Evolutionary conservation across 2,888 invertebrate species (phyloP).

Genomic region (Meliscaeva auricollis): DNA sequence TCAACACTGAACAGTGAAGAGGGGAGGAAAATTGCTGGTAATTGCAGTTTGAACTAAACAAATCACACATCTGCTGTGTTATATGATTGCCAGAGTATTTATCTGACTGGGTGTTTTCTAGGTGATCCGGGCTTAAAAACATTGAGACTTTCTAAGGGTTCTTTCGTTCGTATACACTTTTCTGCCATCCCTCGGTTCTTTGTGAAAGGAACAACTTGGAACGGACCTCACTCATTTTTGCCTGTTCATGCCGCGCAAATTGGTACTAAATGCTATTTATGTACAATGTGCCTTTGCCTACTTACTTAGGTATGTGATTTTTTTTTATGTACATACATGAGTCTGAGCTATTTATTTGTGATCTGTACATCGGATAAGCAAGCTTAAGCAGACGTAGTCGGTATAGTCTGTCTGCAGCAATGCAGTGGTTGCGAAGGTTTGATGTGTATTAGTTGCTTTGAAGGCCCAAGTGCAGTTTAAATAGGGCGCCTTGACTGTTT

Average conservation of each 20-base stretch:
- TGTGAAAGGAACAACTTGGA: conserved; percentile 5
- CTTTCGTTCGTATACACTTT: background rate
- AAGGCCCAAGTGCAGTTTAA: background rate
- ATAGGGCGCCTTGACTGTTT: background rate
- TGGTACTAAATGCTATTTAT: conserved; percentile 51
- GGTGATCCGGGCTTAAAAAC: conserved; percentile 58
- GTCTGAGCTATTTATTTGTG: conserved; percentile 47
- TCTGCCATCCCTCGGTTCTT: background rate
- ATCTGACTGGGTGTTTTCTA: conserved; percentile 56
- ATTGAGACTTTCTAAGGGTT: conserved; percentile 59
- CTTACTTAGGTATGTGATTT: conserved; percentile 28
- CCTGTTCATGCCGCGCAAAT: conserved; percentile 68
- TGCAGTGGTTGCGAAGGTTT: conserved; percentile 44
- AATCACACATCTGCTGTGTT: conserved; percentile 71
- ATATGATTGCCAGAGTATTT: conserved; percentile 44
- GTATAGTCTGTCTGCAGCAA: conserved; percentile 16
- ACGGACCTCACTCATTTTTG: conserved; percentile 50
- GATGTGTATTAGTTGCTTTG: background rate
- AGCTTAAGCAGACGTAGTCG: conserved; percentile 25
- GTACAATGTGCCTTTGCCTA: background rate
- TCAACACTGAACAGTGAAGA: conserved; percentile 17
- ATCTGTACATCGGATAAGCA: conserved; percentile 54
- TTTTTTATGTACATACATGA: background rate
- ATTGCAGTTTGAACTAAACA: conserved; percentile 75
- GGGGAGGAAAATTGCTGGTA: conserved; percentile 68